phyloP scores from a whole-genome alignment of 2,113 vertebrate species.

The Terrapene triunguis region DNA sequence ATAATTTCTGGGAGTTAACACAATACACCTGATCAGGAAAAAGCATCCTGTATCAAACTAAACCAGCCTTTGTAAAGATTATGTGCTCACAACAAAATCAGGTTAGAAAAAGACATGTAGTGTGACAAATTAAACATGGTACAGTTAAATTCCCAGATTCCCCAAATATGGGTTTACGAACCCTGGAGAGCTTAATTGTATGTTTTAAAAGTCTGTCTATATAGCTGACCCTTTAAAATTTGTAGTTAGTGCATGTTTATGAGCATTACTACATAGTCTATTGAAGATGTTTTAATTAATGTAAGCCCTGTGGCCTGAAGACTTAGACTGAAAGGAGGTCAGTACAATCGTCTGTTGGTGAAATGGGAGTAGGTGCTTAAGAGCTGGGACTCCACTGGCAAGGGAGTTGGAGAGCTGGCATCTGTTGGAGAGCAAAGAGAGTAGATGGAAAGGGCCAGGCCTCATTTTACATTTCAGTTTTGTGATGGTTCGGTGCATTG shows the following conservation, averaged over 20 bases:
- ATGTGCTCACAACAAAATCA: not conserved
- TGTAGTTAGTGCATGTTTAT: not conserved
- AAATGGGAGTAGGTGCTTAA: not conserved
- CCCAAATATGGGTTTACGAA: not conserved
- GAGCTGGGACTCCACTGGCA: not conserved
- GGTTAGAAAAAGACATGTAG: not conserved
- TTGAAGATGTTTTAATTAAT: not conserved
- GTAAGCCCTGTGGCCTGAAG: not conserved
- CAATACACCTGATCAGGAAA: not conserved
- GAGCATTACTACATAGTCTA: not conserved
- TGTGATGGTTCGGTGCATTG: not conserved
- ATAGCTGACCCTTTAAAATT: not conserved
- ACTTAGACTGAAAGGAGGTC: not conserved
- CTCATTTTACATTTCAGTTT: not conserved
- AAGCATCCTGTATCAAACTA: not conserved
- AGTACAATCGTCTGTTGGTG: not conserved
- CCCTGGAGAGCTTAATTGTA: accelerated
- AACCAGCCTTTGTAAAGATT: not conserved
- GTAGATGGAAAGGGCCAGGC: not conserved
- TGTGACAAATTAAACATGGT: not conserved
- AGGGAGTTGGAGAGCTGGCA: not conserved
- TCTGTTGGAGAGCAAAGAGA: not conserved
- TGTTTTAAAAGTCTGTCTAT: not conserved
- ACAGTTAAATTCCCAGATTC: not conserved
- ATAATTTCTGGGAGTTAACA: not conserved